These are phyloP conservation scores for Vulpes vulpes DNA, from an alignment of 2,113 vertebrate species.

Conservation along the genomic window DNA sequence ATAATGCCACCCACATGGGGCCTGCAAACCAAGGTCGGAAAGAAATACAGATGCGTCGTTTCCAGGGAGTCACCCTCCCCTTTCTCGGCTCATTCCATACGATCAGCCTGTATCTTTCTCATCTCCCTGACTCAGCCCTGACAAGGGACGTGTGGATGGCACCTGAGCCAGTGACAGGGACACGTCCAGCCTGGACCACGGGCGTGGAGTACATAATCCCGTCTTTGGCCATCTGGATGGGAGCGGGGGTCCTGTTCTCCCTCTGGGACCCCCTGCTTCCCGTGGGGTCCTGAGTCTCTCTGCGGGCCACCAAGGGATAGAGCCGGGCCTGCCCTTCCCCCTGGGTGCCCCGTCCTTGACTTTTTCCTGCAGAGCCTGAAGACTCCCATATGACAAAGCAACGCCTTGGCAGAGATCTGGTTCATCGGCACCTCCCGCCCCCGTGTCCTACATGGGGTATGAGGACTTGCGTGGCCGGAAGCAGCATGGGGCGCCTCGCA, in stretches of 20 bases:
- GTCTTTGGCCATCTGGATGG: neutral
- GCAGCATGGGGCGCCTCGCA: rapidly evolving
- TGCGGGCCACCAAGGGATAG: rapidly evolving
- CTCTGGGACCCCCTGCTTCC: neutral
- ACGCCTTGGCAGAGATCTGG: rapidly evolving
- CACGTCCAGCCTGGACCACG: neutral
- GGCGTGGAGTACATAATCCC: rapidly evolving
- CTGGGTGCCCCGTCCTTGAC: neutral
- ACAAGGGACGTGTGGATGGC: too few species aligned
- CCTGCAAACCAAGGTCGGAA: rapidly evolving
- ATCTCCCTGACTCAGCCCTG: neutral
- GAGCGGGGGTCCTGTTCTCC: neutral
- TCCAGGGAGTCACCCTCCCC: rapidly evolving
- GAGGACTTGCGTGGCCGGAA: rapidly evolving
- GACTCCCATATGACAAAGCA: rapidly evolving
- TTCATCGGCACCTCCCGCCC: too few species aligned
- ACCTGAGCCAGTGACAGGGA: neutral
- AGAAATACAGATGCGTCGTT: too few species aligned
- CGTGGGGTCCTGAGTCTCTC: neutral
- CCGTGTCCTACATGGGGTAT: rapidly evolving
- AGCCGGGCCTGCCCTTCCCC: rapidly evolving
- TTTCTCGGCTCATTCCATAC: rapidly evolving
- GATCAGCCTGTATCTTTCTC: rapidly evolving
- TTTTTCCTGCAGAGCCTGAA: neutral
- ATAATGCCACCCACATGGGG: neutral